Base-by-base conservation (phyloP, 2,797 vertebrate genomes). In the Saguinus oedipus region DNA sequence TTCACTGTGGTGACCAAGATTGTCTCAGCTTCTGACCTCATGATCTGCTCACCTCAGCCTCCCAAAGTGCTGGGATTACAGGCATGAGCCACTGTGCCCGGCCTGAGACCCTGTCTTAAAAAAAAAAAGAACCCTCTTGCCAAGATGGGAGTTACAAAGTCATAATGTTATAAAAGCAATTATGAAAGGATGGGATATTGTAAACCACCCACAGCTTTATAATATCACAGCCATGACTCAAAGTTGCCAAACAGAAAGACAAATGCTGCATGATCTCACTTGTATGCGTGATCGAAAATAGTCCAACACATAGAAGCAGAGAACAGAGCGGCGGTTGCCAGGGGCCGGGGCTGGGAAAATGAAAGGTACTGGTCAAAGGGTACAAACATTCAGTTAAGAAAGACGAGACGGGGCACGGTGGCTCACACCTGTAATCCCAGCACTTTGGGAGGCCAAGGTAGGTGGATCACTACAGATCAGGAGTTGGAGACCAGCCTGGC, bases 361-460 rank as follows among this genome's bases (percentile, higher is more conserved):
- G 46, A 17, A 17, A 33, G 44, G 15, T 48, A 2, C 20, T 33
- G 27, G 46, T 48, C 75, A 20, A 2, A 78, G 75, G 30, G 14
- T 33, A 5, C 8, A 30, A 33, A 33, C 9, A 20, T 33, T 48
- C 30, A 78, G 15, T 78, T 48, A 48, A 33, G 30, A 42, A 20
- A 48, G 46, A 48, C 3, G 6, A 50, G 19, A 27, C 9, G 0
- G 33, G 15, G 33, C 7, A 4, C 1, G 1, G 64, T 9, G 64
- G 30, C 33, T 70, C 64, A 36, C 2, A 17, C 64, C 7, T 70
- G 17, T 70, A 36, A 70, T 70, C 64, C 33, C 64, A 36, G 64
- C 64, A 20, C 4, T 70, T 70, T 36, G 64, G 64, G 64, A 70
- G 64, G 64, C 64, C 7, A 8, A 70, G 61, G 61, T 2, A 27